Percentiles rank a stretch among this genome's conserved stretches.
phyloP scores from a whole-genome alignment of 2,113 vertebrate genomes.

The Platichthys stellatus region DNA sequence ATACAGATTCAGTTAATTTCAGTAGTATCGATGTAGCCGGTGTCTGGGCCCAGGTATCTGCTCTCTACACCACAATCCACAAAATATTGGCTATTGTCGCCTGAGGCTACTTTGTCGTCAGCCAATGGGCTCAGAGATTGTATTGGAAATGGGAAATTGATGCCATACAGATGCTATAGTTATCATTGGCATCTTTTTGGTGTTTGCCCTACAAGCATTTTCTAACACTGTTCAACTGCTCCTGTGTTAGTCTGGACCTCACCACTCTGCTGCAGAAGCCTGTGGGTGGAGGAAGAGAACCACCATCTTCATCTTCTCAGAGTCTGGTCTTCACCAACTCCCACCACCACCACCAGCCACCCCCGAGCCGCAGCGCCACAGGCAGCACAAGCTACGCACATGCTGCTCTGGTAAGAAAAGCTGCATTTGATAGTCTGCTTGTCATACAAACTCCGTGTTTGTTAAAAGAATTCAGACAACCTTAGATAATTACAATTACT shows the following conservation, averaged over 20 bases:
- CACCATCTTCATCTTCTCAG: conserved; percentile 85
- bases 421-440: neutral
- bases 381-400: conserved; percentile 87
- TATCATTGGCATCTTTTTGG: neutral
- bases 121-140: no score
- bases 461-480: neutral
- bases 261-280: conserved; percentile 92
- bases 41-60: no score
- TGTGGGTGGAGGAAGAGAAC: conserved; percentile 78
- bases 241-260: conserved; percentile 86
- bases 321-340: conserved; percentile 97
- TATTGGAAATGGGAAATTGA: neutral
- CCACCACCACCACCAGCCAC: conserved; percentile 82
- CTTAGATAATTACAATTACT: neutral
- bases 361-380: conserved; percentile 78
- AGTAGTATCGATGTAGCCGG: no score
- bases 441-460: neutral
- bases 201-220: neutral
- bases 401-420: conserved; percentile 82
- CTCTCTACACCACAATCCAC: no score
- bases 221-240: neutral
- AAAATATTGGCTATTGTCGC: no score
- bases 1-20: no score
- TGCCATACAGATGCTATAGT: neutral
- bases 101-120: no score